Percentiles rank a stretch among this genome's conserved stretches.
These are phyloP conservation scores for Drosophila triauraria DNA, from an alignment of 1,140 invertebrate genomes.

Conservation along the genomic window DNA sequence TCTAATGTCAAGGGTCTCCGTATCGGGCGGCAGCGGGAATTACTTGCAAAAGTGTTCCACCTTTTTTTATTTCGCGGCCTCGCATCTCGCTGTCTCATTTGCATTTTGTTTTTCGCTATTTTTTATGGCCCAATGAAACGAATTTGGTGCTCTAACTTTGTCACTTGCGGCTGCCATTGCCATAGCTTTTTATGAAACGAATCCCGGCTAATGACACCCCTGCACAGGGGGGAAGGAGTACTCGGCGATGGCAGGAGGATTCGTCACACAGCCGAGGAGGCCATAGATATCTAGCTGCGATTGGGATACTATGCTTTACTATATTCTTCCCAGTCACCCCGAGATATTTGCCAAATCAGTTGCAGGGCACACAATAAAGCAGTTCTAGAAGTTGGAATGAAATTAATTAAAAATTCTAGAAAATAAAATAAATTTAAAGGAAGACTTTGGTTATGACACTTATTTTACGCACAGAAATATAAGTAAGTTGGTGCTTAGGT, in stretches of 20 bases:
- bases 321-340: conserved; percentile 8
- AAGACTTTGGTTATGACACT: no score
- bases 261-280: conserved; percentile 60
- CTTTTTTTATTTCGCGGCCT: conserved; percentile 56
- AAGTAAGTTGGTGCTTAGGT: no score
- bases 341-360: not conserved
- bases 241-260: conserved; percentile 18
- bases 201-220: conserved; percentile 74
- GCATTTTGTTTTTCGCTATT: conserved; percentile 68
- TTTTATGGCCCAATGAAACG: conserved; percentile 79
- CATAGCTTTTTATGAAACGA: conserved; percentile 69
- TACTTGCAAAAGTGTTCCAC: conserved; percentile 70
- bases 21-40: conserved; percentile 37
- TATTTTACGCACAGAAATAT: no score
- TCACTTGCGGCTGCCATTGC: conserved; percentile 59
- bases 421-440: not conserved
- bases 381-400: not conserved
- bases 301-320: conserved; percentile 2
- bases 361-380: not conserved
- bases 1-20: conserved; percentile 52
- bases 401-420: no score
- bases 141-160: conserved; percentile 69
- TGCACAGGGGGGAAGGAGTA: conserved; percentile 37
- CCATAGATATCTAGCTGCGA: conserved; percentile 36
- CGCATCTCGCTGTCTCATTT: conserved; percentile 66